Evolutionary conservation across 2,113 vertebrate species (phyloP).

Genomic region (Malurus cyaneus): DNA sequence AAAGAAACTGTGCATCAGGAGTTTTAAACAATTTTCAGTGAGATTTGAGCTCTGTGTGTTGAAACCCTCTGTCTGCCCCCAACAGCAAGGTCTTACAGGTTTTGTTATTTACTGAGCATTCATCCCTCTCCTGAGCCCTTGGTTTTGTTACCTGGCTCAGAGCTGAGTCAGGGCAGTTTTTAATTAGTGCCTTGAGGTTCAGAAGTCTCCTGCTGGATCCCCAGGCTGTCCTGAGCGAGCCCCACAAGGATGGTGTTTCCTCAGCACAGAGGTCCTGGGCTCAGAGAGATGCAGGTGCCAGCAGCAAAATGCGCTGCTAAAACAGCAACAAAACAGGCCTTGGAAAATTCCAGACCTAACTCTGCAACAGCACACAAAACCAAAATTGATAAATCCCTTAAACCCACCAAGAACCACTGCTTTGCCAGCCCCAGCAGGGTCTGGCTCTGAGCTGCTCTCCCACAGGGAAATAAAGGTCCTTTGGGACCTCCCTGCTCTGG

Average conservation of each 20-base stretch:
- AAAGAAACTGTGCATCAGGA: background rate
- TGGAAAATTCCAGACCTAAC: background rate
- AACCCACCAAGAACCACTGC: background rate
- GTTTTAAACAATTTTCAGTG: background rate
- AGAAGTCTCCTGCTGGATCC: background rate
- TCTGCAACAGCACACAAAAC: constrained; percentile 13
- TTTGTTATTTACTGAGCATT: constrained; percentile 13
- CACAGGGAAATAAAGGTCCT: background rate
- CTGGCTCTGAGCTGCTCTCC: background rate
- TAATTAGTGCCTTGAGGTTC: constrained; percentile 51
- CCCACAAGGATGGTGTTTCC: background rate
- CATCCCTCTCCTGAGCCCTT: background rate
- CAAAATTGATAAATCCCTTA: background rate
- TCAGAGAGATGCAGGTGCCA: background rate
- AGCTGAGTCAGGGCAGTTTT: constrained; percentile 43
- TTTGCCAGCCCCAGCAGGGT: background rate
- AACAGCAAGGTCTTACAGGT: background rate
- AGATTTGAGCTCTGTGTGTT: background rate
- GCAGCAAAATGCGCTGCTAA: background rate
- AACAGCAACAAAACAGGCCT: background rate
- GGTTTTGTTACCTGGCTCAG: background rate
- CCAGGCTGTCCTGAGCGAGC: background rate
- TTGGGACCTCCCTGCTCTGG: no score
- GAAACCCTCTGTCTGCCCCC: background rate
- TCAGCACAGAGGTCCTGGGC: background rate